Conservation (phyloP, 2,797 vertebrate species). For the Notoglanidium macrostoma region DNA sequence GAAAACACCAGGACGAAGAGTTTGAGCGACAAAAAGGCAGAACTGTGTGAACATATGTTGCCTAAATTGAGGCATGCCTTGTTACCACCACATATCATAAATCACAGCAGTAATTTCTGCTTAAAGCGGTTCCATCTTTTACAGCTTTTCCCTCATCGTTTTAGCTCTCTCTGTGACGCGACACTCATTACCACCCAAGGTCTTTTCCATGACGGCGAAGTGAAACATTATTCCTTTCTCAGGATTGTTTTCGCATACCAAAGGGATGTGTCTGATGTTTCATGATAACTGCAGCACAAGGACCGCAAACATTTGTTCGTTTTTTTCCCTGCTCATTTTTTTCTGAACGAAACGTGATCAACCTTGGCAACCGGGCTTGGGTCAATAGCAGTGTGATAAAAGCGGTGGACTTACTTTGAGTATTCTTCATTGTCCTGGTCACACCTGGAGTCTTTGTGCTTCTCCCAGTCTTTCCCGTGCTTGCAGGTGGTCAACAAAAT, state of each 20-base stretch:
- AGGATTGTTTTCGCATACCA: background rate
- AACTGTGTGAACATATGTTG: background rate
- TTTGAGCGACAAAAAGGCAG: background rate
- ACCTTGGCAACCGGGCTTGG: conserved; percentile 10
- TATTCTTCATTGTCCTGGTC: conserved; percentile 79
- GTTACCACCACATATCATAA: background rate
- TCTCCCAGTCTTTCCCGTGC: conserved; percentile 84
- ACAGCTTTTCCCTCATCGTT: background rate
- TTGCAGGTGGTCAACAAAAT: conserved; percentile 82
- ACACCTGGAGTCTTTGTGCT: conserved; percentile 79
- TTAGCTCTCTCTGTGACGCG: background rate
- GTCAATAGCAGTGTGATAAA: conserved; percentile 30
- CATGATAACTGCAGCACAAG: too few species aligned
- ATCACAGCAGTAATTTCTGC: background rate
- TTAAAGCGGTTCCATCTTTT: background rate
- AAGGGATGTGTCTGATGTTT: background rate
- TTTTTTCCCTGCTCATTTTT: too few species aligned
- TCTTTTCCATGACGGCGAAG: conserved; percentile 13
- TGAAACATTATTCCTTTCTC: conserved; percentile 18
- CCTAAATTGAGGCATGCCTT: background rate
- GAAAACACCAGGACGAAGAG: conserved; percentile 2
- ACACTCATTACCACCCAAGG: background rate
- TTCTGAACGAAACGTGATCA: background rate
- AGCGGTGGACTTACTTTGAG: conserved; percentile 75
- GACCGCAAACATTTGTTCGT: background rate